Base-by-base conservation (phyloP, 2,888 invertebrate genomes). In the Xestia ashworthii region DNA sequence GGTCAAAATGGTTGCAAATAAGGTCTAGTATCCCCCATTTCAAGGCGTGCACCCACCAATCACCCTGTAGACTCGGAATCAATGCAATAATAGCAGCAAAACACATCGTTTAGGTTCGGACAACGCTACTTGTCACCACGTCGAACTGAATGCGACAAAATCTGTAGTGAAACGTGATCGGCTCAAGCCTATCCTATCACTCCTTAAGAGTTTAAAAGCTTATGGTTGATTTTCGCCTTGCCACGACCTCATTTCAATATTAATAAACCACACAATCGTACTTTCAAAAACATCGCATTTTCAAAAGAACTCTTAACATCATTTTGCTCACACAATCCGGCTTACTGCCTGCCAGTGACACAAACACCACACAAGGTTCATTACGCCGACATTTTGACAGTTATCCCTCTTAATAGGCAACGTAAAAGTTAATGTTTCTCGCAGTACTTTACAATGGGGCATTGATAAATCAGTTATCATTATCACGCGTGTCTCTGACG, bases 401-500 rank as follows among this genome's bases (percentile, higher is more conserved):
- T 92, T 91, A 91, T 90, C 90, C 88, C 87, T 87, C 87, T 89
- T 90, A 91, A 91, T 89, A 89, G 88, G 83, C 81, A 73, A 64
- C 84, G 88, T 92, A 89, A 92, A 92, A 92, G 90, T 92, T 90
- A 90, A 92, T 83, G 89, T 77, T 53, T 73, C 71, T 74, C 78
- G 74, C 84, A 81, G 87, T 80, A 73, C 84, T 78, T 81, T 75
- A 78, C 74, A 84, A 82, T 55, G 68, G 66, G 32, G 41, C 53
- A 80, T 80, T 80, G 74, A 84, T 86, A 84, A 87, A 86, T 87
- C 83, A 83, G 77, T 82, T 80, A 78, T 71, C 71, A 86, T 80
- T 76, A 83, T 77, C 78, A 79, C 67, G 74, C 86, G 75, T 66
- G 74, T 81, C 80, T 85, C 44, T 73, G 65, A 74, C 71, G 32